Conservation (phyloP, 2,797 vertebrate genomes). For the Distichodus sexfasciatus region DNA sequence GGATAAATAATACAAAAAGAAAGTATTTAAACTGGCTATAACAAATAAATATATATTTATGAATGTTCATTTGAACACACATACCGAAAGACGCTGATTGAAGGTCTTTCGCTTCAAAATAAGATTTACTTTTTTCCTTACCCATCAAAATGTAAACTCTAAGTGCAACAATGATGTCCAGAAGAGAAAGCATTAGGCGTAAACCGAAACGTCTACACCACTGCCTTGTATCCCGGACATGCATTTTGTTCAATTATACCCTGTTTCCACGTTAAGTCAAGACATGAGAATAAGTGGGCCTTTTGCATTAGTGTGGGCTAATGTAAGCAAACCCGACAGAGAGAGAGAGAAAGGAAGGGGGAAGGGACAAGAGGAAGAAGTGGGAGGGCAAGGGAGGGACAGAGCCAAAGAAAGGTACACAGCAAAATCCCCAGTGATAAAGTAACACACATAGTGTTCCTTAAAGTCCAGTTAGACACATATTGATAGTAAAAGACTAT, state of each 20-base stretch:
- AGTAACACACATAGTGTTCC: no score
- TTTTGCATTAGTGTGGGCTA: conserved; percentile 67
- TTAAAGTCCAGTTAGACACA: no score
- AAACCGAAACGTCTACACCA: conserved; percentile 68
- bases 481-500: no score
- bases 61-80: conserved; percentile 97
- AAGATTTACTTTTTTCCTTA: conserved; percentile 76
- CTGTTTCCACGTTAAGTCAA: conserved; percentile 98
- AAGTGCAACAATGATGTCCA: conserved; percentile 98
- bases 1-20: conserved; percentile 97
- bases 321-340: conserved; percentile 67
- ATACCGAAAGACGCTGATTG: conserved; percentile 85
- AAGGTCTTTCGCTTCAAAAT: conserved; percentile 84
- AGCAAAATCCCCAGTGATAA: no score
- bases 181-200: conserved; percentile 74
- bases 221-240: conserved; percentile 82
- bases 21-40: conserved; percentile 95
- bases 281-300: conserved; percentile 78
- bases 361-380: conserved; percentile 36
- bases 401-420: conserved; percentile 28
- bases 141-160: conserved; percentile 99
- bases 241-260: conserved; percentile 98
- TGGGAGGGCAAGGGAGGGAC: conserved; percentile 34
- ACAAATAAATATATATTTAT: conserved; percentile 99
- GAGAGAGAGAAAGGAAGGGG: conserved; percentile 46